Percentiles rank a stretch among this genome's conserved stretches.
Evolutionary conservation across 2,797 vertebrate species (phyloP).

Genomic region (Acrocephalus scirpaceus): DNA sequence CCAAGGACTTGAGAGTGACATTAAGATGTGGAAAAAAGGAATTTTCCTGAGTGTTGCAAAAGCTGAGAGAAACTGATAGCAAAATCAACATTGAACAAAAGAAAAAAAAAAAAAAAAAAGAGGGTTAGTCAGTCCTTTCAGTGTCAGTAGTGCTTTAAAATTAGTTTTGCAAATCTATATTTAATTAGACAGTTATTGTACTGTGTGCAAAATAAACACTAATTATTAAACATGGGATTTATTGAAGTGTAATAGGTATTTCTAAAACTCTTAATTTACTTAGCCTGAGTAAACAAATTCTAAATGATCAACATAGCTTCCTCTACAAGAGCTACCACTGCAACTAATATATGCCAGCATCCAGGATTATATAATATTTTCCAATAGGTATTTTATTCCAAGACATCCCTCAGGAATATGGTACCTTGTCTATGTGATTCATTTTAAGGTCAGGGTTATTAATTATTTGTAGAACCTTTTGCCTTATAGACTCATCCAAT

Average conservation of each 20-base stretch:
- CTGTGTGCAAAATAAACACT: constrained; percentile 9
- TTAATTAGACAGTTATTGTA: constrained; percentile 11
- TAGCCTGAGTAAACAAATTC: not conserved
- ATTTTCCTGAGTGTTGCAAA: not conserved
- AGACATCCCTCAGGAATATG: not conserved
- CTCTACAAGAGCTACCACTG: not conserved
- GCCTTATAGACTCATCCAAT: not conserved
- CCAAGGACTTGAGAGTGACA: not conserved
- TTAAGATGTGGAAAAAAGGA: not conserved
- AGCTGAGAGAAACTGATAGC: not conserved
- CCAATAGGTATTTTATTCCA: not conserved
- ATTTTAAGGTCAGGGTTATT: not conserved
- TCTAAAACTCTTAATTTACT: constrained; percentile 5
- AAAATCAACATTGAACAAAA: not conserved
- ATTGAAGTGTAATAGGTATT: not conserved
- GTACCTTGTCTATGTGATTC: not conserved
- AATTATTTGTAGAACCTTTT: not conserved
- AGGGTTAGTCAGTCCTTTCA: not conserved
- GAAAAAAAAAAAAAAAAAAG: not conserved
- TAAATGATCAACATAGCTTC: not conserved
- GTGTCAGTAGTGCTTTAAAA: constrained; percentile 6
- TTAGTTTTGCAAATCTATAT: constrained; percentile 29
- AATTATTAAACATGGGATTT: constrained; percentile 48
- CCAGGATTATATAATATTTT: not conserved
- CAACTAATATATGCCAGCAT: not conserved